Conservation (phyloP, 2,888 invertebrate genomes). For the Tiliacea citrago region DNA sequence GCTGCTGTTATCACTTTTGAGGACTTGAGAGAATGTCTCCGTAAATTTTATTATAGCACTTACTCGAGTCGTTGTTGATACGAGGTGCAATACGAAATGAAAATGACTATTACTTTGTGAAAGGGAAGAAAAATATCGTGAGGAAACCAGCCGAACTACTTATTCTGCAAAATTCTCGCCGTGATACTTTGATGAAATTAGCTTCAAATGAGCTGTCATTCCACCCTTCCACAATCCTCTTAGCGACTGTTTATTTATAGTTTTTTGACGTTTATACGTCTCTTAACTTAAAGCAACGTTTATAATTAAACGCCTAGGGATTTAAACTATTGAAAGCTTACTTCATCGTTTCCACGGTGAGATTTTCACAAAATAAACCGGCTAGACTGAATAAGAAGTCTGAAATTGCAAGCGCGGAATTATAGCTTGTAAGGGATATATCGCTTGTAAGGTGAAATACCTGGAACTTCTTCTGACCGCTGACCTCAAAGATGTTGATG, state of each 20-base stretch:
- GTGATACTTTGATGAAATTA: not conserved
- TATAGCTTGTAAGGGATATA: no score
- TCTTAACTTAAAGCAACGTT: no score
- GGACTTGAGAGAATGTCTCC: constrained; percentile 35
- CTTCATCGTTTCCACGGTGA: no score
- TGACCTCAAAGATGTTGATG: no score
- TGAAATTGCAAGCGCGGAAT: not conserved
- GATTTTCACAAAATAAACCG: not conserved
- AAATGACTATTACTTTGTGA: not conserved
- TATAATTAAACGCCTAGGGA: no score
- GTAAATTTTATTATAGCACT: constrained; percentile 44
- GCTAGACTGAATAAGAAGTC: not conserved
- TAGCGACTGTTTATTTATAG: no score
- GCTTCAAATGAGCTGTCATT: not conserved
- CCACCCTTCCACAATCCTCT: no score
- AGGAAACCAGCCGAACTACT: not conserved
- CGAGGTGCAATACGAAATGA: not conserved
- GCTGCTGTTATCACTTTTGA: constrained; percentile 41
- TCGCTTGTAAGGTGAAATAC: no score
- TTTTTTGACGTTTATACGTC: no score
- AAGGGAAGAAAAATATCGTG: not conserved
- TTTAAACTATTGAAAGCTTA: no score
- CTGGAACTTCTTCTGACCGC: no score
- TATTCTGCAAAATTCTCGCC: not conserved
- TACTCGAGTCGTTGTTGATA: constrained; percentile 7